Evolutionary conservation across 1,140 invertebrate genomes (phyloP).

Genomic region (Trichoplusia ni): DNA sequence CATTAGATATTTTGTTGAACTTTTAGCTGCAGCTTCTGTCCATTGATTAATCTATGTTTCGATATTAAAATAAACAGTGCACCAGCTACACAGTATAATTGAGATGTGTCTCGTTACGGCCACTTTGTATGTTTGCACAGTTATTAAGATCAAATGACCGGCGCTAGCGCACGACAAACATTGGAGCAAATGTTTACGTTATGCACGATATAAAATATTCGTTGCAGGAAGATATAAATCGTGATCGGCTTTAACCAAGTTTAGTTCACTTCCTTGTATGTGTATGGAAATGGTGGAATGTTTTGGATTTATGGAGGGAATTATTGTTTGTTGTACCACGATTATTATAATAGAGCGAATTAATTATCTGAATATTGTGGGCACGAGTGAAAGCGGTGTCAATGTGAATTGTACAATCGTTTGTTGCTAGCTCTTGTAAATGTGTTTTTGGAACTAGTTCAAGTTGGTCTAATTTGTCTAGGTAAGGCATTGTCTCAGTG

Average conservation of each 20-base stretch:
- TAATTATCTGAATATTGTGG: conserved; percentile 13
- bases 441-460: no score
- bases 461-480: no score
- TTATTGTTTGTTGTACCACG: conserved; percentile 25
- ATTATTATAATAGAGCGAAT: conserved; percentile 28
- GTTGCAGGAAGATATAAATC: conserved; percentile 59
- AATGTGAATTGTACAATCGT: not conserved
- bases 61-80: conserved; percentile 28
- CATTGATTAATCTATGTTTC: conserved; percentile 39
- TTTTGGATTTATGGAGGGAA: conserved; percentile 19
- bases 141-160: conserved; percentile 63
- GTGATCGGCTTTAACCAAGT: conserved; percentile 34
- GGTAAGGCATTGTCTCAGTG: no score
- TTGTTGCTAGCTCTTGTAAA: no score
- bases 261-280: conserved; percentile 40
- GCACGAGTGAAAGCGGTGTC: conserved; percentile 7
- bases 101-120: conserved; percentile 45
- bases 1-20: not conserved
- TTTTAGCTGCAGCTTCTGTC: not conserved
- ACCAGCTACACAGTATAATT: conserved; percentile 40
- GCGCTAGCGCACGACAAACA: conserved; percentile 40
- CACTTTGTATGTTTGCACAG: conserved; percentile 56
- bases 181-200: conserved; percentile 38
- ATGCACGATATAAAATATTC: conserved; percentile 35
- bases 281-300: conserved; percentile 24